A percentile compares a stretch with the other conserved stretches of the same genome.
These are phyloP conservation scores for Eubucco bourcierii DNA, from an alignment of 2,113 vertebrate genomes.

Conservation along the genomic window DNA sequence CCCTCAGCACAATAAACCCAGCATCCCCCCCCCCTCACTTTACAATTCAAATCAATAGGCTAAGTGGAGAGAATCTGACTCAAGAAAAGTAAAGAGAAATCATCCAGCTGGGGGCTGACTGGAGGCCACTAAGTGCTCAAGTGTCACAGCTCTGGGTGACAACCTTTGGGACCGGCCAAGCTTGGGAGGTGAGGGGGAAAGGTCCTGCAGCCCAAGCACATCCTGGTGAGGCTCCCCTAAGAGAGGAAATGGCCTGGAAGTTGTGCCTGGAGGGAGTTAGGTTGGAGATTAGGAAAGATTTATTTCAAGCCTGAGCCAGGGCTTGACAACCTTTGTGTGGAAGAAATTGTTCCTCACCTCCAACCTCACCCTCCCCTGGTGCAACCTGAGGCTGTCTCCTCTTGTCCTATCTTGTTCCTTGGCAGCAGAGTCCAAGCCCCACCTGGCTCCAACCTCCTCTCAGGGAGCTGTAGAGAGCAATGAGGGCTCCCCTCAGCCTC, in stretches of 20 bases:
- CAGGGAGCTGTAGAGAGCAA: no score
- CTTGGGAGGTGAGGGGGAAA: accelerated
- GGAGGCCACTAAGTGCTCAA: slow-evolving; percentile 19
- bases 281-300: no score
- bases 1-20: background rate
- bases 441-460: background rate
- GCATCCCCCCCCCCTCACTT: background rate
- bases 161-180: background rate
- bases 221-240: accelerated
- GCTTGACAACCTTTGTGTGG: no score
- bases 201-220: accelerated
- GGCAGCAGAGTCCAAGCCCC: no score
- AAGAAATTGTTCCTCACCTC: no score
- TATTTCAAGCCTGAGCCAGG: no score
- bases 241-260: background rate
- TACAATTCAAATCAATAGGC: slow-evolving; percentile 32
- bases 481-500: no score
- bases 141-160: slow-evolving; percentile 26
- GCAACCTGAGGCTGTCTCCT: background rate
- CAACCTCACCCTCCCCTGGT: no score
- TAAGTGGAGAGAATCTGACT: slow-evolving; percentile 15
- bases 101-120: background rate
- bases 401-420: no score
- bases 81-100: background rate
- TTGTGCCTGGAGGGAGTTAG: background rate